Base-by-base conservation (phyloP, 2,113 vertebrate species). In the Colistium nudipinnis region DNA sequence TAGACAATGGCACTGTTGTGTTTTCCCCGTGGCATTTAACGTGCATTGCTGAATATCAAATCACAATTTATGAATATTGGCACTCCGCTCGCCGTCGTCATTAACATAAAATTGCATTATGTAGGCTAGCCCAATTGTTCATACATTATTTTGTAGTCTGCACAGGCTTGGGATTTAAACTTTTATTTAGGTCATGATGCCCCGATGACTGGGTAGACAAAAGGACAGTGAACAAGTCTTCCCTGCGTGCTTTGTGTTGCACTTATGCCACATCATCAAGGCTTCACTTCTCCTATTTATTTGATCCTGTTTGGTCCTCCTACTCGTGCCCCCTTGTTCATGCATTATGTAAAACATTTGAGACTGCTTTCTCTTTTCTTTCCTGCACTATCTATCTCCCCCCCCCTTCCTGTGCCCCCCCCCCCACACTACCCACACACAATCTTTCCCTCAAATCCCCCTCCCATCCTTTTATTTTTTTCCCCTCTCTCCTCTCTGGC, bases 101-200 rank as follows among this genome's bases (percentile, higher is more conserved):
- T 91, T 89, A 78, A 83, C 85, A 87, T 89, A 89, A 74, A 28
- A 76, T 84, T 79, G 68, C 70, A 83, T 86, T 85, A 85, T 87
- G 73, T 68, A 77, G 86, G 48, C 77, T 73, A 49, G 62, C 43
- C 65, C 75, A 36, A 84, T 81, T 89, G 81, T 81, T 86, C 79
- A 71, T 82, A 82, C 75, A 82, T 69, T 59, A 78, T 83, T 82
- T 78, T 78, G 67, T 64, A 55, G 56, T 80, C 62, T 22, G 49
- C 81, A 61, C 57, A 47, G 62, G 85, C 76, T 71, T 76, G 65
- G 79, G 81, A 68, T 88, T 86, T 83, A 87, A 89, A 87, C 84
- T 90, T 91, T 89, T 83, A 91, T 90, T 86, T 89, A 75, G 90
- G 90, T 91, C 90, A 91, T 69, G 82, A 82, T 88, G 86, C 84